These are phyloP conservation scores for Mayetiola destructor DNA, from an alignment of 2,888 invertebrate genomes.

Conservation along the genomic window DNA sequence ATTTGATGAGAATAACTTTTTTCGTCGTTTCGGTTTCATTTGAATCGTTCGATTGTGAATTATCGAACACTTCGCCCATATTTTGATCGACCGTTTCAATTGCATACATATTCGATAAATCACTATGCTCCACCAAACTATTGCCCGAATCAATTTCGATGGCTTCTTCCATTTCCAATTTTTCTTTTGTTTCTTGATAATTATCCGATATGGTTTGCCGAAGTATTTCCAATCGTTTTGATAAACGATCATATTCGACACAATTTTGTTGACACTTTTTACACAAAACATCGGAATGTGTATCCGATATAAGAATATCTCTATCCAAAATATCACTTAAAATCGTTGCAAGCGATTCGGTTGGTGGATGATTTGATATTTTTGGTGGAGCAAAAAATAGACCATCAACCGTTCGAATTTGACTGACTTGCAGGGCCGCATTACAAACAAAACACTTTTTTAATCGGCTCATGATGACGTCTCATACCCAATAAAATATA, in stretches of 20 bases:
- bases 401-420: not conserved
- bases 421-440: not conserved
- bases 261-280: constrained; percentile 51
- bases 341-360: constrained; percentile 18
- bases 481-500: no score
- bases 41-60: not conserved
- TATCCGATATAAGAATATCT: constrained; percentile 37
- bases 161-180: constrained; percentile 14
- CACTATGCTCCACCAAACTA: not conserved
- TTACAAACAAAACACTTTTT: constrained; percentile 7
- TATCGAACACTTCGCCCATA: not conserved
- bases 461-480: not conserved
- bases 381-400: not conserved
- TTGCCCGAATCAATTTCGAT: not conserved
- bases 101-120: constrained; percentile 3
- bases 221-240: constrained; percentile 39
- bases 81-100: not conserved
- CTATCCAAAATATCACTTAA: constrained; percentile 20
- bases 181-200: constrained; percentile 36
- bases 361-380: constrained; percentile 16
- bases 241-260: constrained; percentile 46
- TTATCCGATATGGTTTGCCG: constrained; percentile 39
- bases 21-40: not conserved
- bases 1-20: not conserved
- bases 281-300: constrained; percentile 45